Base-by-base conservation (phyloP, 2,797 vertebrate genomes). In the Chelmon rostratus region DNA sequence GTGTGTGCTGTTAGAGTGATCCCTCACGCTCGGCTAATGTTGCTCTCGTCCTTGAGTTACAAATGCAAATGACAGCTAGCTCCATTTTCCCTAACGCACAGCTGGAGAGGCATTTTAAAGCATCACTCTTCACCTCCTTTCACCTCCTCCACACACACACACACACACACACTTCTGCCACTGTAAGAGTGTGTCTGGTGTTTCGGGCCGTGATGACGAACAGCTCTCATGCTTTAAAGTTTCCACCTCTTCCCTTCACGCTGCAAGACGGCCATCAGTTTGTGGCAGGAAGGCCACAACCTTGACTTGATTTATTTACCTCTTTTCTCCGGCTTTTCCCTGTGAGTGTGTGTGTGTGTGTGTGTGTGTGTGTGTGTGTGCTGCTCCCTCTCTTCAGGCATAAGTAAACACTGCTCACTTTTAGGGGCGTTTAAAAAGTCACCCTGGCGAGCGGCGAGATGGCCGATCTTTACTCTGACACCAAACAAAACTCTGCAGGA, bases 271-370 rank as follows among this genome's bases (percentile, higher is more conserved):
- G 72, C 31, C 5, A n/a, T 73, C 81, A 76, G 83, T 72, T 76
- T 70, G 68, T 81, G 61, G 67, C 57, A 75, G 56, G 73, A 71
- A 85, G 83, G 82, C 83, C 74, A 68, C 73, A 86, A 85, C 88
- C 85, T 86, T 81, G 82, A 86, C 77, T 85, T 89, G 87, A 92
- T 91, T 88, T 90, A 92, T 91, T 86, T 77, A 63, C 76, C 63
- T 76, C 70, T 71, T 72, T 69, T 62, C 49, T 28, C 53, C 77
- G 74, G 52, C 56, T 58, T 62, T n/a, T 23, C 49, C 40, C 15
- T 52, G 49, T 70, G 44, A 49, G 53, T 73, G n/a, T 40, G 21
- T 59, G 66, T 49, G 15, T 67, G 19, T 65, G 62, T 40, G 31
- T 44, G 65, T 79, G 35, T 35, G 35, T 25, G 44, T 38, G n/a